Evolutionary conservation across 1,140 invertebrate genomes (phyloP).

Genomic region (Nephotettix cincticeps): DNA sequence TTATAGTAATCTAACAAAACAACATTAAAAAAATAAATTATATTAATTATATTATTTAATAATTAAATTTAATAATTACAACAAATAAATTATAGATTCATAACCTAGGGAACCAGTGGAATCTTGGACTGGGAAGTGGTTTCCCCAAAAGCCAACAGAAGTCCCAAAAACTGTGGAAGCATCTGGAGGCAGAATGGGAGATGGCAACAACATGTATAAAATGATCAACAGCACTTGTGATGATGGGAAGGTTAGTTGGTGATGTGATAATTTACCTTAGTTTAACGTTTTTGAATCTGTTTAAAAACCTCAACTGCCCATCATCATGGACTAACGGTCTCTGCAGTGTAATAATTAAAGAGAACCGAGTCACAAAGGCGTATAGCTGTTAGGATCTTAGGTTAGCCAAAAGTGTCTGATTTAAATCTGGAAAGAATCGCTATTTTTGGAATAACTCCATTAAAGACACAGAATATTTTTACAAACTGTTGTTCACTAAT

Average conservation of each 20-base stretch:
- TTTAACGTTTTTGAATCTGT: conserved; percentile 4
- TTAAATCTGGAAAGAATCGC: neutral
- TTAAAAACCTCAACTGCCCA: neutral
- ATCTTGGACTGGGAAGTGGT: conserved; percentile 51
- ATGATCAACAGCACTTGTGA: conserved; percentile 58
- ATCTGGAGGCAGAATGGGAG: conserved; percentile 22
- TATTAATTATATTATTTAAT: neutral
- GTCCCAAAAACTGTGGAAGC: neutral
- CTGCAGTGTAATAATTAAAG: neutral
- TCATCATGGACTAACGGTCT: neutral
- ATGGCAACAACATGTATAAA: conserved; percentile 39
- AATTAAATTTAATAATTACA: neutral
- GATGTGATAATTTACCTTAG: conserved; percentile 24
- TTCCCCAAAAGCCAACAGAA: conserved; percentile 43
- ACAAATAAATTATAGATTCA: neutral
- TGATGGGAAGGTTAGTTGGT: conserved; percentile 61
- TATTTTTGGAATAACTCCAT: too few relatives aligned
- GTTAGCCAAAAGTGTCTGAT: neutral
- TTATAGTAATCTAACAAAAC: neutral
- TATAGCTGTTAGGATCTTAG: neutral
- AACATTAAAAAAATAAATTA: neutral
- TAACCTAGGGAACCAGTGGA: conserved; percentile 22
- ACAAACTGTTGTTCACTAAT: too few relatives aligned
- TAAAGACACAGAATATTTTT: too few relatives aligned
- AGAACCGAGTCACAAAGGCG: too few relatives aligned